These are phyloP conservation scores for Campoletis sonorensis DNA, from an alignment of 1,140 invertebrate genomes.

Conservation along the genomic window DNA sequence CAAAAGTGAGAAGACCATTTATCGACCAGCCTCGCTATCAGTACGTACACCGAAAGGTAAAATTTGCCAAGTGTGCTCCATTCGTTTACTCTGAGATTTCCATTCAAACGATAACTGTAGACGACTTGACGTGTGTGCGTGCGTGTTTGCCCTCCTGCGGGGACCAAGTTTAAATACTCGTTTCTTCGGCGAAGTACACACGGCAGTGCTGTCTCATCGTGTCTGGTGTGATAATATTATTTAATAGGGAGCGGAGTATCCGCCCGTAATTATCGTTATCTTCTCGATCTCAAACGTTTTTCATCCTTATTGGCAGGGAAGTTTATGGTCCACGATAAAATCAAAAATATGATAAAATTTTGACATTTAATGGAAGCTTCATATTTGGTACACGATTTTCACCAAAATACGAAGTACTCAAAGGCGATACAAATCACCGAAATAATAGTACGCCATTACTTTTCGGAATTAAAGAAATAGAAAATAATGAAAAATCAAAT, in stretches of 20 bases:
- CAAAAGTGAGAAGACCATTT: neutral
- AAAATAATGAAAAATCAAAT: too few relatives aligned
- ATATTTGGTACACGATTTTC: too few relatives aligned
- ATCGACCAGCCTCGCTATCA: constrained; percentile 10
- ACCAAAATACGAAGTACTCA: too few relatives aligned
- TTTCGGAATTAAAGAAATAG: too few relatives aligned
- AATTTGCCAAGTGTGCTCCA: neutral
- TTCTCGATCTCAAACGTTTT: too few relatives aligned
- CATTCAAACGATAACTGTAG: neutral
- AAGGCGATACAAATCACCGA: too few relatives aligned
- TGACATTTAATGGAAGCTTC: too few relatives aligned
- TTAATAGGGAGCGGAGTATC: neutral
- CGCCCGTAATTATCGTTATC: too few relatives aligned
- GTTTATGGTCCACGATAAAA: too few relatives aligned
- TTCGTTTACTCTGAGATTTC: neutral
- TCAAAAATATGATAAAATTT: too few relatives aligned
- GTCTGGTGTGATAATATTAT: neutral
- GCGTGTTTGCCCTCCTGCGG: neutral
- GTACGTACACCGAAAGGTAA: constrained; percentile 24
- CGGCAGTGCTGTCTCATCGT: constrained; percentile 1
- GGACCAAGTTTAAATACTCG: neutral
- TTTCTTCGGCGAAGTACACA: neutral
- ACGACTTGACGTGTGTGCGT: neutral
- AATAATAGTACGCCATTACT: too few relatives aligned
- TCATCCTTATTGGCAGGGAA: neutral